phyloP scores from a whole-genome alignment of 2,113 vertebrate genomes.

The Cinclus mexicanus region DNA sequence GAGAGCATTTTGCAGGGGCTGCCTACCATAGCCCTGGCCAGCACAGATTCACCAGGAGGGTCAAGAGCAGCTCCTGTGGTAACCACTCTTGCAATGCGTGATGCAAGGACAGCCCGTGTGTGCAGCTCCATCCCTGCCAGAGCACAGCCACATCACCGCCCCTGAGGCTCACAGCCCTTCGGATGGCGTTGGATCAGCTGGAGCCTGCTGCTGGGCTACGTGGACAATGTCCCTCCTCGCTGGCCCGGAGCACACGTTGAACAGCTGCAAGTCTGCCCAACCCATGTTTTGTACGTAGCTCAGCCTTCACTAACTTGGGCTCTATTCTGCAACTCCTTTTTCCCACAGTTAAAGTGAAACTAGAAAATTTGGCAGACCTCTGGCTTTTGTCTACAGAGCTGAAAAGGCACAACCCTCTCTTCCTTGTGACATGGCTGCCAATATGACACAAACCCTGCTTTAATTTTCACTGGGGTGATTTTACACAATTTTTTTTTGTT shows the following conservation, averaged over 20 bases:
- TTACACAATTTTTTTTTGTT: not conserved
- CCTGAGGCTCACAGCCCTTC: not conserved
- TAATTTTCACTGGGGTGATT: not conserved
- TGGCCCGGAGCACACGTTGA: not conserved
- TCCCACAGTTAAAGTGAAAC: not conserved
- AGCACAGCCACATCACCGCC: not conserved
- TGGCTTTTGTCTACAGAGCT: not conserved
- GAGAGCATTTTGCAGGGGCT: not conserved
- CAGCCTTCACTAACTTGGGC: not conserved
- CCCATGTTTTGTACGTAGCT: not conserved
- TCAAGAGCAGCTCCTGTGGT: not conserved
- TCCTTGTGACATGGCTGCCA: not conserved
- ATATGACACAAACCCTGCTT: not conserved
- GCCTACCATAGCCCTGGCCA: not conserved
- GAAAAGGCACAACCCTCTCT: not conserved
- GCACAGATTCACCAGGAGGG: not conserved
- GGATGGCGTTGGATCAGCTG: not conserved
- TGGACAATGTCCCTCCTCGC: fast-evolving
- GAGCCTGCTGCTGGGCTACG: not conserved
- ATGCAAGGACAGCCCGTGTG: not conserved
- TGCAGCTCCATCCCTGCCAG: not conserved
- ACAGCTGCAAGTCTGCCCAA: fast-evolving
- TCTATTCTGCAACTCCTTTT: not conserved
- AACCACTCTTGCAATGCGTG: not conserved
- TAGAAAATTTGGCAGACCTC: not conserved